phyloP scores from a whole-genome alignment of 2,797 vertebrate genomes.

The Phoeniculus purpureus region DNA sequence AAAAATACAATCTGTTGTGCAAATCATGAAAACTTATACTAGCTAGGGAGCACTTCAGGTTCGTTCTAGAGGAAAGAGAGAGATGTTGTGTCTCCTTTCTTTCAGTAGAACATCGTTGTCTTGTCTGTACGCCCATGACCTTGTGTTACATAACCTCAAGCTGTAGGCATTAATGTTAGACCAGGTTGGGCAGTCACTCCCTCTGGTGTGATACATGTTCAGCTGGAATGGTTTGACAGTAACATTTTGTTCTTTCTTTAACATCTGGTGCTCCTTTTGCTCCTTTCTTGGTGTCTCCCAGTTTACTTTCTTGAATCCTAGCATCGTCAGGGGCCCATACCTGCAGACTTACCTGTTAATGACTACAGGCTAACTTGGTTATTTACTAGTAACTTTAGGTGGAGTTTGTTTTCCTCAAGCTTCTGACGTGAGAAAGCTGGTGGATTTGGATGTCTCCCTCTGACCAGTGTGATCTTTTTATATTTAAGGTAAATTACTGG shows the following conservation, averaged over 20 bases:
- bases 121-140: not conserved
- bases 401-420: not conserved
- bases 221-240: not conserved
- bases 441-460: not conserved
- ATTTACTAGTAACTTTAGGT: not conserved
- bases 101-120: not conserved
- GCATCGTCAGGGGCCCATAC: not conserved
- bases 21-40: not conserved
- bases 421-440: not conserved
- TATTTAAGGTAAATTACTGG: conserved; percentile 13
- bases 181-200: not conserved
- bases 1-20: not conserved
- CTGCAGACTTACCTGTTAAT: not conserved
- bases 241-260: not conserved
- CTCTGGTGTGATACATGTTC: not conserved
- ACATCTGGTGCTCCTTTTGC: not conserved
- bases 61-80: not conserved
- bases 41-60: not conserved
- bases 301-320: not conserved
- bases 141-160: not conserved
- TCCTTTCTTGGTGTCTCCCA: not conserved
- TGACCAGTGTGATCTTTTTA: not conserved
- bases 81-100: not conserved
- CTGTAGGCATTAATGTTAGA: not conserved
- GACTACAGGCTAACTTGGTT: not conserved